phyloP scores from a whole-genome alignment of 2,797 vertebrate species.

The Rousettus madagascariensis region DNA sequence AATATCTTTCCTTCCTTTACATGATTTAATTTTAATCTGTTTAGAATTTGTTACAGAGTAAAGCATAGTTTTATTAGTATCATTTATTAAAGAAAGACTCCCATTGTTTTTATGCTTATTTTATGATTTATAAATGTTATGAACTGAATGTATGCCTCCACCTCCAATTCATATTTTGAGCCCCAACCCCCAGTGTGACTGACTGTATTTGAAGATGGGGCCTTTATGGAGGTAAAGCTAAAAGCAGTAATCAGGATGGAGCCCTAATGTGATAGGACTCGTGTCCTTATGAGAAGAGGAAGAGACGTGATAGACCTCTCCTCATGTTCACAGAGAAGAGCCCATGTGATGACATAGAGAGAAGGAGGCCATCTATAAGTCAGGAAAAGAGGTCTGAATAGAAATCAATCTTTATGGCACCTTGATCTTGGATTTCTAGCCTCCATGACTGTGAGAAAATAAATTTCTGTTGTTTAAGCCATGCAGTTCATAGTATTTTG shows the following conservation, averaged over 20 bases:
- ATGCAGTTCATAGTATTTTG: not conserved
- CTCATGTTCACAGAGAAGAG: not conserved
- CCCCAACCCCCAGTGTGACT: not conserved
- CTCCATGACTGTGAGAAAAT: not conserved
- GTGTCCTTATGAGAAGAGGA: not conserved
- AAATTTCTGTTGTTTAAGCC: not conserved
- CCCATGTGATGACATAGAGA: not conserved
- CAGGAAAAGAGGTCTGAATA: not conserved
- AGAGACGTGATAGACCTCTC: not conserved
- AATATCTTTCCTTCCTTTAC: not conserved
- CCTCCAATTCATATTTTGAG: not conserved
- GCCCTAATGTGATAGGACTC: not conserved
- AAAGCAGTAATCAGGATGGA: not conserved
- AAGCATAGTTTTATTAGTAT: constrained; percentile 13
- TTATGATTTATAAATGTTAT: constrained; percentile 12
- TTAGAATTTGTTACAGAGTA: constrained; percentile 31
- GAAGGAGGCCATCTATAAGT: not conserved
- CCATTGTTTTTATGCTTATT: not conserved
- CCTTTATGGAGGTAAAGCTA: not conserved
- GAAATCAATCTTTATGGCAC: not conserved
- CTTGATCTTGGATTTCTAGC: not conserved
- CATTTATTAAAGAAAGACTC: not conserved
- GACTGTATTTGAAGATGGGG: not conserved
- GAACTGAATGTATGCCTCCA: not conserved
- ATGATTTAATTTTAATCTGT: constrained; percentile 51